Base-by-base conservation (phyloP, 2,888 invertebrate species). In the Elmis aenea region DNA sequence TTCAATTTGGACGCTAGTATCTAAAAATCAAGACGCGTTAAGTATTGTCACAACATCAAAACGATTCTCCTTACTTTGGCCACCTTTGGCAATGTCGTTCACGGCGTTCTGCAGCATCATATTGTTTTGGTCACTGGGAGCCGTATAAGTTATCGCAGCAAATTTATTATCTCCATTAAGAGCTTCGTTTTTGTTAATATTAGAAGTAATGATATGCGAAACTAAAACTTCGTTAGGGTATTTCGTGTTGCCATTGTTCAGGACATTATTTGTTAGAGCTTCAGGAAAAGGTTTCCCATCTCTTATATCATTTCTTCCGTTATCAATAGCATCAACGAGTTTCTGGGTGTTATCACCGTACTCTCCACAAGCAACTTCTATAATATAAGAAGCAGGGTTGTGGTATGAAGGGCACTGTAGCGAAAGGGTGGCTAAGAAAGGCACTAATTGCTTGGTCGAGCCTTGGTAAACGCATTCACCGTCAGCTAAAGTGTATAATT, bases 401-500 rank as follows among this genome's bases (percentile, higher is more conserved):
- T 96, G 95, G 68, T 95, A 96, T 33, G 90, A 85, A 0, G 95
- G 95, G 58, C 95, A 96, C 60, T 88, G 84, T 13, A 95, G 76
- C n/a, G 77, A 79, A 28, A 91, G 75, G 13, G 81, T 82, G 28
- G 82, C 79, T 39, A 95, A 53, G 64, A 86, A 88, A 47, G 85
- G 83, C 57, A 96, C 87, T 37, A 95, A 69, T 59, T 86, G 81
- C 36, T 77, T 82, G 0, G 92, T 89, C 40, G 85, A 85, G 32
- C 95, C 94, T 60, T 92, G 88, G 66, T 95, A 96, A 8, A 95
- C 89, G 63, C 94, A 95, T 64, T 92, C 88, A 0, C 95, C 95
- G 52, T 93, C 92, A 9, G 94, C 88, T 46, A 96, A 67, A 3
- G 94, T 92, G 66, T 94, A 95, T 48, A 96, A 71, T 66, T 94